Evolutionary conservation across 1,140 invertebrate species (phyloP).

Genomic region (Pentalonia nigronervosa): DNA sequence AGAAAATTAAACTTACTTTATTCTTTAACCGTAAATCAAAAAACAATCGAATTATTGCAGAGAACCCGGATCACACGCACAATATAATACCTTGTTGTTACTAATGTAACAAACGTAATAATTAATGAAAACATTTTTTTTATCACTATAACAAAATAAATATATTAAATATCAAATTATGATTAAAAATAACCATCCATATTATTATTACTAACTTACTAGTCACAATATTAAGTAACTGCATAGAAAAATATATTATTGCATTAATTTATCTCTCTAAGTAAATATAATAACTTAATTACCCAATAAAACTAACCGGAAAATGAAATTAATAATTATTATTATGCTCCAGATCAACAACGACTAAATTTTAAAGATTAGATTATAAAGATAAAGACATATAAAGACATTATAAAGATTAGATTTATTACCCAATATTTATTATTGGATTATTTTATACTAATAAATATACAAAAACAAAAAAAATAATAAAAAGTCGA

Average conservation of each 20-base stretch:
- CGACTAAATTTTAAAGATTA: no score
- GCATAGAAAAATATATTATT: background rate
- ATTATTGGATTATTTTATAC: no score
- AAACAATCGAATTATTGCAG: background rate
- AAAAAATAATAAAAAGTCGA: background rate
- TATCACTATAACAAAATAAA: background rate
- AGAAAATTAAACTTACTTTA: conserved; percentile 36
- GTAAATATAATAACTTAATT: no score
- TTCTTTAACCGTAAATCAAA: background rate
- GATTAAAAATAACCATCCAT: background rate
- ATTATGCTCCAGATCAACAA: no score
- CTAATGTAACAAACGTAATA: background rate
- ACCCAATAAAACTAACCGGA: no score
- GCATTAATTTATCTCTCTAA: background rate
- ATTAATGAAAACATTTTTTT: background rate
- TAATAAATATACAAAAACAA: background rate
- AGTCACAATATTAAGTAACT: background rate
- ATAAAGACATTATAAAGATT: no score
- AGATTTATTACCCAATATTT: no score
- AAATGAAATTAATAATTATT: no score
- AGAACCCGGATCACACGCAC: background rate
- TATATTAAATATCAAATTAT: background rate
- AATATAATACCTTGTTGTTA: background rate
- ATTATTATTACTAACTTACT: background rate
- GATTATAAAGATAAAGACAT: no score